Base-by-base conservation (phyloP, 2,113 vertebrate species). In the Chloebia gouldiae region DNA sequence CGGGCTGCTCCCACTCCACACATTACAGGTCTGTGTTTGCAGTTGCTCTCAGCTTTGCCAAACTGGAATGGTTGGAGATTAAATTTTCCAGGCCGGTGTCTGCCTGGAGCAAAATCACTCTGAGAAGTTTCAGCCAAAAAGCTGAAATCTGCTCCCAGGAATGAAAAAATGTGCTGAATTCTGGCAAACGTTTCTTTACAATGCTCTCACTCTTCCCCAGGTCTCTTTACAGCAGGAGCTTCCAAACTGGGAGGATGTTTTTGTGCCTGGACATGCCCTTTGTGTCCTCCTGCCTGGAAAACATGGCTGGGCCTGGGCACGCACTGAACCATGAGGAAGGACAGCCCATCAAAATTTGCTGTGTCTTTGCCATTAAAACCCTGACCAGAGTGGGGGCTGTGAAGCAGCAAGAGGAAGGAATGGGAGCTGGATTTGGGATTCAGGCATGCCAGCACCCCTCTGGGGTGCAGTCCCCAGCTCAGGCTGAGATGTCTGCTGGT, bases 11-110 rank as follows among this genome's bases (percentile, higher is more conserved):
- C 92, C 4, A 2, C 20, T 82, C 63, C 33, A 50, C 86, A 66
- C n/a, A 6, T 71, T 47, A 40, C 86, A 53, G 65, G 39, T 10
- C 40, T 28, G 6, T 61, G 82, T 83, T 93, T 90, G 77, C 90
- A 78, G 76, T 77, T 63, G 75, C 88, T 85, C 44, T 12, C 0
- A 2, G 81, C 70, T 94, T 79, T 92, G 92, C 92, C 92, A 86
- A 80, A 90, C 92, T 97, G 91, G 86, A 94, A 92, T 61, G 53
- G 82, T 47, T 88, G n/a, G 68, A 82, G 72, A 81, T 44, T 80
- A 90, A 95, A 73, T 86, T 93, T 93, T 93, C 92, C 5, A 4
- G 45, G 71, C 94, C 1, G 1, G 51, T 66, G 76, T 93, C 88
- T 93, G 95, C 88, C 94, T 96, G 11, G 6, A 86, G 88, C 30